These are phyloP conservation scores for Euproctis similis DNA, from an alignment of 2,888 invertebrate genomes.

Conservation along the genomic window DNA sequence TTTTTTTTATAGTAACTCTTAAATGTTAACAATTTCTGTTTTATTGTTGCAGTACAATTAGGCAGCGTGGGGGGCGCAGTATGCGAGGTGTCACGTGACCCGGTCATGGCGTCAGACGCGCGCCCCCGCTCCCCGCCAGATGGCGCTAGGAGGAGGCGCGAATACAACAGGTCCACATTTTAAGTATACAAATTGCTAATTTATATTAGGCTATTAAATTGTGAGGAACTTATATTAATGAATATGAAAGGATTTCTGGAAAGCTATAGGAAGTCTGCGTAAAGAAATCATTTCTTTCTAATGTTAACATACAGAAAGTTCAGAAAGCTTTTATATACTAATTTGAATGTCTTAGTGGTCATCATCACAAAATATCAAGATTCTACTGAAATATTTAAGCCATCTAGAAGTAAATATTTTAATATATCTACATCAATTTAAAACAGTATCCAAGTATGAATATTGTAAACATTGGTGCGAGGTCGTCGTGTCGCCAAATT, in stretches of 20 bases:
- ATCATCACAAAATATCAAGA: no score
- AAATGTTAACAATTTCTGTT: constrained; percentile 1
- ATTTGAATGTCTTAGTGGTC: no score
- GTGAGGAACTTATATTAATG: no score
- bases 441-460: constrained; percentile 41
- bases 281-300: no score
- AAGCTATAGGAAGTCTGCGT: no score
- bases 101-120: constrained; percentile 58
- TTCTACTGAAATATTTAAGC: no score
- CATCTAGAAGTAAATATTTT: not conserved
- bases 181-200: no score
- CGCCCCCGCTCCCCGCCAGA: constrained; percentile 61
- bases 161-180: constrained; percentile 49
- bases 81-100: constrained; percentile 61
- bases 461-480: constrained; percentile 66
- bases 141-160: constrained; percentile 64
- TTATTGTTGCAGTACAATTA: constrained; percentile 38
- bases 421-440: constrained; percentile 13
- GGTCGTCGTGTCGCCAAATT: constrained; percentile 64
- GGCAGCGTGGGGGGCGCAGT: constrained; percentile 41
- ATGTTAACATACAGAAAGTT: no score
- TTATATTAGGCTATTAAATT: no score
- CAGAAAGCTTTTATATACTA: no score
- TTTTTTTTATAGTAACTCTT: no score
- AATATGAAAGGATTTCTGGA: no score